Base-by-base conservation (phyloP, 1,140 invertebrate genomes). In the Lasaia peninsularis region DNA sequence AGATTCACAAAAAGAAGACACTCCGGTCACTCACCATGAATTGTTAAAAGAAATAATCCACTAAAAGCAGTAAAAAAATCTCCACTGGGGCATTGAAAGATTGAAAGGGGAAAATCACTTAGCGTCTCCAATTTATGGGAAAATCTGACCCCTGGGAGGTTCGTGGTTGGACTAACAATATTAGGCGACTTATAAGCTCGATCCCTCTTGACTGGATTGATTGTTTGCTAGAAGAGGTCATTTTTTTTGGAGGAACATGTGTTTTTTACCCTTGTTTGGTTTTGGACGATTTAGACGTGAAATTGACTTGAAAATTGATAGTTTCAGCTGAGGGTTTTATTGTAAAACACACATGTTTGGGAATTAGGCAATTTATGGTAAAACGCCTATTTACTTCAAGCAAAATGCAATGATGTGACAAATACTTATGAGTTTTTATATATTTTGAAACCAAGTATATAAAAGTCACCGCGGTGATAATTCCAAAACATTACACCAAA, bases 71-170 rank as follows among this genome's bases (percentile, higher is more conserved):
- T 44, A 60, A 78, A 78, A 77, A 75, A 75, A 74, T 73, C 65
- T 60, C 57, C 65, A 53, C 61, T 3, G 53, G 70, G 73, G 74
- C 71, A 80, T 81, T 72, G 74, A 73, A 74, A 82, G 79, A 82
- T 82, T 80, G 79, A 82, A 77, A 78, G 75, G 77, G 75, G 73
- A 54, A 64, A 78, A 78, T 78, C 79, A 80, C 78, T 82, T 82
- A 77, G 56, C 65, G 58, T 63, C 56, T 62, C 58, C 74, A 79
- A 82, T 82, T 80, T 82, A 82, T 80, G 68, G 75, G 69, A 50
- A 75, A 77, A 82, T 82, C 76, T 77, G 57, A 62, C 79, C 78
- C 75, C 28, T 31, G 79, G 74, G 78, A 78, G 56, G 31, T 35
- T 54, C 68, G 76, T 76, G 76, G 76, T 73, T 65, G 58, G 77